Percentiles rank a stretch among this genome's conserved stretches.
These are phyloP conservation scores for Arctopsyche grandis DNA, from an alignment of 1,140 invertebrate species.

Conservation along the genomic window DNA sequence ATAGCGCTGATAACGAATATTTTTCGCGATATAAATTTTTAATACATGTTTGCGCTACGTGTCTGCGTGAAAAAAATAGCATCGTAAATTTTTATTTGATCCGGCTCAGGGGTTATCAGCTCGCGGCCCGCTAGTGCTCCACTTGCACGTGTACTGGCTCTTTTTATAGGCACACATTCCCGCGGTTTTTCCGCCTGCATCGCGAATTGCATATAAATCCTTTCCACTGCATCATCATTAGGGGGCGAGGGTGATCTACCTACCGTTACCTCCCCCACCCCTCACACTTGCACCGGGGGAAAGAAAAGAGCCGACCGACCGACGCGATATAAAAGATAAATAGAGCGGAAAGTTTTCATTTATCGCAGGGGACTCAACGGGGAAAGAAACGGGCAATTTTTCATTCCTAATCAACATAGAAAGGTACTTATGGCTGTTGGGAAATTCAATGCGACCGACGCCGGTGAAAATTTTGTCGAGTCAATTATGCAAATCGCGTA, in stretches of 20 bases:
- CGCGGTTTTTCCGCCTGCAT: neutral
- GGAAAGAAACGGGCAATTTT: conserved; percentile 18
- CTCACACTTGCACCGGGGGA: too few relatives aligned
- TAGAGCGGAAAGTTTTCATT: conserved; percentile 32
- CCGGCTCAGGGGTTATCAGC: conserved; percentile 2
- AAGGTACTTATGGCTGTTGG: neutral
- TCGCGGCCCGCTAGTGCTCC: neutral
- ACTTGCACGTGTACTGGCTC: neutral
- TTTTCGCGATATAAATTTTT: conserved; percentile 5
- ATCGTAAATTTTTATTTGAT: conserved; percentile 26
- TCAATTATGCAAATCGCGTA: neutral
- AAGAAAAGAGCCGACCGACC: neutral
- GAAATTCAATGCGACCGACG: neutral
- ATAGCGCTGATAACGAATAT: neutral
- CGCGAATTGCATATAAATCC: conserved; percentile 29
- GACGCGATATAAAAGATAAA: conserved; percentile 29
- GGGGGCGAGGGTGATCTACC: neutral
- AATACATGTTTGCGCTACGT: neutral
- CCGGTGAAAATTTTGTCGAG: neutral
- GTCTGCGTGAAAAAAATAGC: conserved; percentile 1
- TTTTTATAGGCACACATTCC: neutral
- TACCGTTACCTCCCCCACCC: too few relatives aligned
- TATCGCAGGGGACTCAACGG: conserved; percentile 20
- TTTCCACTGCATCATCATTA: conserved; percentile 29
- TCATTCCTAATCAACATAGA: conserved; percentile 24